Conservation (phyloP, 1,140 invertebrate species). For the Manduca sexta region DNA sequence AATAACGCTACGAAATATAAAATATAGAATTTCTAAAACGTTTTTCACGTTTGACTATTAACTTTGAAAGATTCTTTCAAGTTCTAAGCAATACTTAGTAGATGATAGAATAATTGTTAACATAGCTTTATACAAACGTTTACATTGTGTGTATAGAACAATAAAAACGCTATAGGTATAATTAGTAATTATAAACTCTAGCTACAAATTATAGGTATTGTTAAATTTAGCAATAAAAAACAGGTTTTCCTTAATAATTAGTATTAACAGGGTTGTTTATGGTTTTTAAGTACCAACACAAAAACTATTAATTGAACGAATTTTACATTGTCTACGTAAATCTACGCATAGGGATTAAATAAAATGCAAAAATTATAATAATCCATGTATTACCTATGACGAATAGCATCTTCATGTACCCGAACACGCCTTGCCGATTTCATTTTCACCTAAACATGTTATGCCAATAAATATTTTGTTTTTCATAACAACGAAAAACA, state of each 20-base stretch:
- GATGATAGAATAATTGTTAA: neutral
- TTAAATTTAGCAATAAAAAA: neutral
- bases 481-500: conserved; percentile 12
- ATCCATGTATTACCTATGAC: conserved; percentile 64
- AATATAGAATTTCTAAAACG: no score
- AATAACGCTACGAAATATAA: no score
- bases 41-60: no score
- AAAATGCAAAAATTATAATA: conserved; percentile 41
- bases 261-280: neutral
- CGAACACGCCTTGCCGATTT: conserved; percentile 68
- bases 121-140: neutral
- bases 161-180: conserved; percentile 3
- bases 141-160: neutral
- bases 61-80: no score
- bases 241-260: neutral
- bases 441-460: conserved; percentile 71
- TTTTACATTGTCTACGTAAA: conserved; percentile 31
- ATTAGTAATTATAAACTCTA: conserved; percentile 12
- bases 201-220: conserved; percentile 10
- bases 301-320: conserved; percentile 1
- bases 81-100: neutral
- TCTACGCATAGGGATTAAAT: conserved; percentile 35
- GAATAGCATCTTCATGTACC: conserved; percentile 69
- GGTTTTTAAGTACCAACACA: neutral
- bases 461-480: conserved; percentile 61